A percentile compares a stretch with the other conserved stretches of the same genome.
phyloP scores from a whole-genome alignment of 92 coral and sea anemone genomes.

The Parazoanthus darwini region DNA sequence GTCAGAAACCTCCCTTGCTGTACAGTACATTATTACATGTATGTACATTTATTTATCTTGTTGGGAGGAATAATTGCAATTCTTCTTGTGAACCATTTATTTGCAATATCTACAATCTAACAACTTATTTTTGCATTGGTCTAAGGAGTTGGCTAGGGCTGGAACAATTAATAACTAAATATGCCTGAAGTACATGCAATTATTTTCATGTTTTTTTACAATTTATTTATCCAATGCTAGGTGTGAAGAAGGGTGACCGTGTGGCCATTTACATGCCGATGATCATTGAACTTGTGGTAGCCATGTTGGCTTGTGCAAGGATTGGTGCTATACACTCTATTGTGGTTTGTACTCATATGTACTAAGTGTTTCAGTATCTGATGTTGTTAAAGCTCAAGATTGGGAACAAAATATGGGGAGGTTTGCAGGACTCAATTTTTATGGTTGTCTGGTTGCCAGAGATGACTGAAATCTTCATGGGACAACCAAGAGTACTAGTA shows the following conservation, averaged over 20 bases:
- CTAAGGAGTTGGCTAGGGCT: background rate
- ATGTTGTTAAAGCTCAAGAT: background rate
- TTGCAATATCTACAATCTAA: no score
- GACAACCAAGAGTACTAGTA: no score
- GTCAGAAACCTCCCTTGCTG: no score
- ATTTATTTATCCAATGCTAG: conserved; percentile 42
- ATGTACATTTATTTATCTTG: no score
- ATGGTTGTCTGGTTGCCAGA: no score
- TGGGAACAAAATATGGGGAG: background rate
- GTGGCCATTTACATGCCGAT: conserved; percentile 98
- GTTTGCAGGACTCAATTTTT: no score
- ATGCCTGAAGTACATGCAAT: background rate
- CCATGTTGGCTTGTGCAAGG: conserved; percentile 97
- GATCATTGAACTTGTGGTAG: conserved; percentile 95
- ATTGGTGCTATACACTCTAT: conserved; percentile 97
- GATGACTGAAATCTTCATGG: no score
- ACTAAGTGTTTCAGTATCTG: no score
- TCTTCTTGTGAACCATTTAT: no score
- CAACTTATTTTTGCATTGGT: no score
- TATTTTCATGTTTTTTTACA: background rate
- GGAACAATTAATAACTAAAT: background rate
- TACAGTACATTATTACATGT: no score
- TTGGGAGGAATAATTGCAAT: no score
- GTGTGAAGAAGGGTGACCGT: conserved; percentile 89
- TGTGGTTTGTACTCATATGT: conserved; percentile 69